Base-by-base conservation (phyloP, 2,888 invertebrate genomes). In the Seladonia tumulorum region DNA sequence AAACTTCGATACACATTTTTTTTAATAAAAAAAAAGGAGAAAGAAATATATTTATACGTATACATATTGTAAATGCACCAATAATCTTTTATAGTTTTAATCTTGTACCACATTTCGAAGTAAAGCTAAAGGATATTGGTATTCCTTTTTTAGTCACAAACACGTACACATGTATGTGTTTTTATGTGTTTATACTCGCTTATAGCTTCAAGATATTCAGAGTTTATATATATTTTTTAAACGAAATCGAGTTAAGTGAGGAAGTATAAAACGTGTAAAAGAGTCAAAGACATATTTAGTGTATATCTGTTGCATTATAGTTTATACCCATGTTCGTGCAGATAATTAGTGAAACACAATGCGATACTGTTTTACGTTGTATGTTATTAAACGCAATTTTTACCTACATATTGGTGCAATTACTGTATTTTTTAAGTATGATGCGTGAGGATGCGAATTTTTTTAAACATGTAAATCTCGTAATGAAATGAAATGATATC, bases 11-110 rank as follows among this genome's bases (percentile, higher is more conserved):
- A 45, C 57, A 60, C 29, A 45, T 68, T 76, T 63, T 47, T 25
- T 71, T 71, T 12, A 60, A 42, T 76, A 81, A n/a, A 70, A 71
- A 71, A 60, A 49, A 29, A 3, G 18, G 70, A 25, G 22, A 80
- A 49, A 76, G 29, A 18, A 66, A 57, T 63, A n/a, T 57, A 57
- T 57, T n/a, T 57, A n/a, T 57, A 57, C 10, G n/a, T 57, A 75
- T 16, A 74, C 22, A 39, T 70, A 70, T 70, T 79, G 70, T 82
- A 82, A 80, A 74, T 77, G 82, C 68, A 81, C 76, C 73, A 47
- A 70, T 70, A 35, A 73, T 39, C 7, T 76, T 53, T 60, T 29
- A 63, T 25, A 73, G 14, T 35, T 63, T 60, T 45, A 25, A 12
- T 60, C 60, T 35, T 22, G 12, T 63, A 45, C 29, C 42, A 68